phyloP scores from a whole-genome alignment of 2,888 invertebrate genomes.

The Dichetophora obliterata region DNA sequence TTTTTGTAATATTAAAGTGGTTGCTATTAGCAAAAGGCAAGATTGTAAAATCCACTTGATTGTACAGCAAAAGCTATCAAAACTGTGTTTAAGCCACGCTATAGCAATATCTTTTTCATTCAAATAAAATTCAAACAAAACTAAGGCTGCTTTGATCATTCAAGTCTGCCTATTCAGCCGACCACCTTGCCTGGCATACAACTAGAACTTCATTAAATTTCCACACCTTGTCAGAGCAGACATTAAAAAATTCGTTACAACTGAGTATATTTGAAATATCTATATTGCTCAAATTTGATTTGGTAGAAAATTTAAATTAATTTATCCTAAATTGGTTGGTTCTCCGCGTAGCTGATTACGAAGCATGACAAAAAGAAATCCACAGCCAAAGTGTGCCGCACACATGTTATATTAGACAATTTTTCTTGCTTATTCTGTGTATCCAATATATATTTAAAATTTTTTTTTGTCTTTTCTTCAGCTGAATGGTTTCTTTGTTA shows the following conservation, averaged over 20 bases:
- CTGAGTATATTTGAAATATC: background rate
- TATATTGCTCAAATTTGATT: background rate
- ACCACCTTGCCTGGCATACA: background rate
- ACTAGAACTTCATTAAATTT: background rate
- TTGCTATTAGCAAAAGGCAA: too few species aligned
- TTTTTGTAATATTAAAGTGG: too few species aligned
- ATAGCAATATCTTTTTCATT: background rate
- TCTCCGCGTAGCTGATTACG: background rate
- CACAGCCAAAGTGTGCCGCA: constrained; percentile 15
- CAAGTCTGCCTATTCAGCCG: too few species aligned
- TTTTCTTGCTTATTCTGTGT: background rate
- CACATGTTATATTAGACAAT: background rate
- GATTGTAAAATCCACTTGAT: background rate
- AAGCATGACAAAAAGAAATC: background rate
- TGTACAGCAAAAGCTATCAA: background rate
- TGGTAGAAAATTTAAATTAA: constrained; percentile 37
- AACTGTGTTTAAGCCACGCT: background rate
- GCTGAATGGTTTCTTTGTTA: background rate
- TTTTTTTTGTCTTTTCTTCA: background rate
- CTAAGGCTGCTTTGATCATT: background rate
- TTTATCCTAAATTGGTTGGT: constrained; percentile 28
- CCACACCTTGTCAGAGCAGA: background rate
- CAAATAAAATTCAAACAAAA: background rate
- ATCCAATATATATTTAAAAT: background rate
- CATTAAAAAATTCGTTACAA: constrained; percentile 23